Evolutionary conservation across 2,113 vertebrate species (phyloP).

Genomic region (Sitta europaea): DNA sequence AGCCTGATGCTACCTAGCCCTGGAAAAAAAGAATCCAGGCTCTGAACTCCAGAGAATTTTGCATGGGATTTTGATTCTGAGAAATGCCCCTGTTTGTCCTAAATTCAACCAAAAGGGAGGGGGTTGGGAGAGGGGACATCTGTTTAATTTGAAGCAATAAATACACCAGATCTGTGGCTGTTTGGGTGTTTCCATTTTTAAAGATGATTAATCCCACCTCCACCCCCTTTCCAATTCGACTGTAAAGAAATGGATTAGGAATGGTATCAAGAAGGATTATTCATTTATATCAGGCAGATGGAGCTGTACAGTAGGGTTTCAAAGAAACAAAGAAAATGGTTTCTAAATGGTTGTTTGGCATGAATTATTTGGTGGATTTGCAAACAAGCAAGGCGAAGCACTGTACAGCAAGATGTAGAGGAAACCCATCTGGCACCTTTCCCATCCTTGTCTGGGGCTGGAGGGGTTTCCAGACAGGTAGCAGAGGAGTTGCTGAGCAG

Average conservation of each 20-base stretch:
- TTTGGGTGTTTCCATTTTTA: conserved; percentile 47
- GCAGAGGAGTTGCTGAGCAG: not conserved
- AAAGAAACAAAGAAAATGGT: conserved; percentile 43
- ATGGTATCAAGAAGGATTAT: conserved; percentile 54
- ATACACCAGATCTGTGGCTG: conserved; percentile 29
- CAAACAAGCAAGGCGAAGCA: conserved; percentile 36
- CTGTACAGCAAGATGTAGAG: not conserved
- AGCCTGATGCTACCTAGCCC: not conserved
- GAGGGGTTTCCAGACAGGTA: conserved; percentile 20
- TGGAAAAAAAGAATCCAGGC: not conserved
- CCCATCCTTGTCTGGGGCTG: not conserved
- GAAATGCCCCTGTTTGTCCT: conserved; percentile 19
- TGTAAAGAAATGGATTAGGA: conserved; percentile 70
- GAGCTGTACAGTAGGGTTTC: conserved; percentile 46
- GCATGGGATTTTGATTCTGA: conserved; percentile 32
- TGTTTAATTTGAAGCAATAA: conserved; percentile 72
- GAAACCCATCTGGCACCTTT: not conserved
- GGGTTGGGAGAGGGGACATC: conserved; percentile 38
- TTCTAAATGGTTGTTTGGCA: conserved; percentile 45
- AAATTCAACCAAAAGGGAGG: not conserved
- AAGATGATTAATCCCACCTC: conserved; percentile 59
- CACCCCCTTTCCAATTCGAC: conserved; percentile 45
- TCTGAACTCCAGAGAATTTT: conserved; percentile 36
- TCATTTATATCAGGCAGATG: conserved; percentile 63
- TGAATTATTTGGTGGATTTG: conserved; percentile 52